These are phyloP conservation scores for Pasiphila rectangulata DNA, from an alignment of 2,888 invertebrate species.

Conservation along the genomic window DNA sequence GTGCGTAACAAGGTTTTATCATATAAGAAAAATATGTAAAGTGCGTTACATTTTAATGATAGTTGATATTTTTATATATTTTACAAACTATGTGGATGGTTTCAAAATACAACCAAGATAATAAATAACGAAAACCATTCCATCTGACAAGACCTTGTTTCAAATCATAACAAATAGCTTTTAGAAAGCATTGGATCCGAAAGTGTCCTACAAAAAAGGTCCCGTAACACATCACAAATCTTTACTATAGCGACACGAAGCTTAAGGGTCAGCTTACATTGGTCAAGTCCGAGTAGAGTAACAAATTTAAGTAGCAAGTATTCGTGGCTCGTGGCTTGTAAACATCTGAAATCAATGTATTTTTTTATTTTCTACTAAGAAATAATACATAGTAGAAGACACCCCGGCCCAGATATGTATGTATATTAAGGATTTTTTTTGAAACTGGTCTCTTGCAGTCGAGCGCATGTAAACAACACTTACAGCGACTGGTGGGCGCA, in stretches of 20 bases:
- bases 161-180: constrained; percentile 79
- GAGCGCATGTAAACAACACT: too few relatives aligned
- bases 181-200: constrained; percentile 73
- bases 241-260: constrained; percentile 61
- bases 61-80: not conserved
- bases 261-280: too few relatives aligned
- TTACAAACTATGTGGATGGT: constrained; percentile 36
- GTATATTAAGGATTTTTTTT: too few relatives aligned
- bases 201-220: constrained; percentile 73
- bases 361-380: too few relatives aligned
- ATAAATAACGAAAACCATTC: constrained; percentile 75
- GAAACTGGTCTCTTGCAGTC: too few relatives aligned
- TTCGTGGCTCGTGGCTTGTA: too few relatives aligned
- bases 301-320: too few relatives aligned
- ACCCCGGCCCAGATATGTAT: too few relatives aligned
- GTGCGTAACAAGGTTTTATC: not conserved
- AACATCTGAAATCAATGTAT: too few relatives aligned
- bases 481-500: not conserved
- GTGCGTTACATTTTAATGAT: not conserved
- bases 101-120: constrained; percentile 64
- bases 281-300: too few relatives aligned
- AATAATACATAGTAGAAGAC: too few relatives aligned
- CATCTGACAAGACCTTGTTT: constrained; percentile 74
- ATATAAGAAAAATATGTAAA: not conserved
- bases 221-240: constrained; percentile 74